phyloP scores from a whole-genome alignment of 2,888 invertebrate species.

The Trissoscelio sp. region DNA sequence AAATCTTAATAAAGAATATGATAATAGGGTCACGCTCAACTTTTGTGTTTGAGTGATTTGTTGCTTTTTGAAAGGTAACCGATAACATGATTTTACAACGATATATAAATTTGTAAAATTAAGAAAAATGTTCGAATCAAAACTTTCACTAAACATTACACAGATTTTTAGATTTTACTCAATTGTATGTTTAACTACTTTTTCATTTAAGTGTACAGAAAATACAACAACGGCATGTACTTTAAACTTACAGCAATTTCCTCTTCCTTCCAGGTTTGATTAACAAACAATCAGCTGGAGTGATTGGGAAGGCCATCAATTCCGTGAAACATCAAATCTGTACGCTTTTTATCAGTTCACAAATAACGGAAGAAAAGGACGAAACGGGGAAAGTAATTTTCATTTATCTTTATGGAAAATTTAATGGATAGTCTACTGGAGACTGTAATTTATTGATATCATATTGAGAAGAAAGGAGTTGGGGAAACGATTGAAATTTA shows the following conservation, averaged over 20 bases:
- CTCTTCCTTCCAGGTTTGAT: conserved; percentile 35
- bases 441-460: too few species aligned
- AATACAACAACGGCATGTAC: conserved; percentile 9
- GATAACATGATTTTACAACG: not conserved
- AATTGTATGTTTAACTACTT: conserved; percentile 44
- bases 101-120: conserved; percentile 16
- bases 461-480: too few species aligned
- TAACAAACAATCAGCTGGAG: conserved; percentile 54
- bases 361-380: too few species aligned
- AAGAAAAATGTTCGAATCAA: too few species aligned
- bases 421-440: too few species aligned
- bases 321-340: conserved; percentile 36
- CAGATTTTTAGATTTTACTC: too few species aligned
- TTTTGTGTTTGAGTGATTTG: conserved; percentile 15
- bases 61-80: not conserved
- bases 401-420: too few species aligned
- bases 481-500: too few species aligned
- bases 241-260: conserved; percentile 36
- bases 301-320: conserved; percentile 39
- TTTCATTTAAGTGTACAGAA: conserved; percentile 14
- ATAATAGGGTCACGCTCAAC: conserved; percentile 15
- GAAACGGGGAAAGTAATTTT: too few species aligned
- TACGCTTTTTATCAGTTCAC: conserved; percentile 22
- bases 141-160: too few species aligned
- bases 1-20: conserved; percentile 13